Evolutionary conservation across 2,113 vertebrate species (phyloP).

Genomic region (Zosterops borbonicus): DNA sequence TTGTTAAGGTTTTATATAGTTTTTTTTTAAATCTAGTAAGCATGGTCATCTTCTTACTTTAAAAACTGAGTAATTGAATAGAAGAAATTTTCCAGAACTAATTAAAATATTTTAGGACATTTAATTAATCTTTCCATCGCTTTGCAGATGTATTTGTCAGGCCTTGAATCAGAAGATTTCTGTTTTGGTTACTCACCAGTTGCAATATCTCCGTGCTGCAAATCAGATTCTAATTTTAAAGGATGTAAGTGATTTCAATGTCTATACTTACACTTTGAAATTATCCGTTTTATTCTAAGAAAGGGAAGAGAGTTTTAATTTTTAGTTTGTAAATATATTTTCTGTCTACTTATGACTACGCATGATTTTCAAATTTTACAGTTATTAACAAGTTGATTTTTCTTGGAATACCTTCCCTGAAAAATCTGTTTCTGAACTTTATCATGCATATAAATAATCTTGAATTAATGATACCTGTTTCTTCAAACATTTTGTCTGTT

Average conservation of each 20-base stretch:
- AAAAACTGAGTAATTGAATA: neutral
- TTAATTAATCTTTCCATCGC: neutral
- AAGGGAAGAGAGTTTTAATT: neutral
- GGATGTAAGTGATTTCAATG: slow-evolving; percentile 77
- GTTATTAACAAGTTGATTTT: neutral
- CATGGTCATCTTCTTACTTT: neutral
- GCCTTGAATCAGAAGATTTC: slow-evolving; percentile 86
- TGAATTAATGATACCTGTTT: neutral
- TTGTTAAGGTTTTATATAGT: neutral
- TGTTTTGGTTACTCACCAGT: slow-evolving; percentile 92
- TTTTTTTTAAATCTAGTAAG: neutral
- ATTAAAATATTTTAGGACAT: neutral
- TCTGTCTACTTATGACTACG: neutral
- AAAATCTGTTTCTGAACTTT: neutral
- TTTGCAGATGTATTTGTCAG: slow-evolving; percentile 90
- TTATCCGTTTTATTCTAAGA: neutral
- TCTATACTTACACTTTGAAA: neutral
- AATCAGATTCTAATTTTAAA: slow-evolving; percentile 91
- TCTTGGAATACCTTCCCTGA: neutral
- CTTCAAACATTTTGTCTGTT: neutral
- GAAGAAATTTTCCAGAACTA: neutral
- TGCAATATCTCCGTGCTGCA: slow-evolving; percentile 90
- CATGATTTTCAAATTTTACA: neutral
- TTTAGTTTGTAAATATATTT: neutral
- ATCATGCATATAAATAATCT: neutral